Percentiles rank a stretch among this genome's conserved stretches.
Conservation (phyloP, 2,888 invertebrate genomes). For the Malthinus flaveolus region DNA sequence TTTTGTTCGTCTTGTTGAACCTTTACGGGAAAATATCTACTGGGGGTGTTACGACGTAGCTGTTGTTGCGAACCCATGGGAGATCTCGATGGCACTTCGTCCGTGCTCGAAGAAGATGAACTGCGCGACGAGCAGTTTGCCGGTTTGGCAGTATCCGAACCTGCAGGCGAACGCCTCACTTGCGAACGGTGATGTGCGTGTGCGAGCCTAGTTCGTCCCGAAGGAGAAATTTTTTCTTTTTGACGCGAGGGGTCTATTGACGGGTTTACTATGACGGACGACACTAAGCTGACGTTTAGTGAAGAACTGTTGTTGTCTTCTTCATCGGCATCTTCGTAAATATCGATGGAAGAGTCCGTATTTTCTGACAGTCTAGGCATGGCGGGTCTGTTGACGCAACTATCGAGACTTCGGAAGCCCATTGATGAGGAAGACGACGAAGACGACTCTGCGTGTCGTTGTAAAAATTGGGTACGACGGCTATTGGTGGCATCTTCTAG, state of each 20-base stretch:
- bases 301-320: conserved; percentile 58
- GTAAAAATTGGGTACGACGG: conserved; percentile 62
- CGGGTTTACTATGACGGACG: conserved; percentile 43
- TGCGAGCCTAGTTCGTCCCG: conserved; percentile 42
- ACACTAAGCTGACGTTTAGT: conserved; percentile 52
- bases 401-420: conserved; percentile 67
- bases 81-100: conserved; percentile 46
- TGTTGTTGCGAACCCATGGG: conserved; percentile 39
- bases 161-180: conserved; percentile 48
- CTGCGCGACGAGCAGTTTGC: conserved; percentile 40
- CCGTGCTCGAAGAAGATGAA: conserved; percentile 49
- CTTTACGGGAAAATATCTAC: conserved; percentile 31
- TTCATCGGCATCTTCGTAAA: conserved; percentile 56
- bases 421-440: conserved; percentile 62
- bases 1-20: conserved; percentile 45
- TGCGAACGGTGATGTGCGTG: conserved; percentile 41
- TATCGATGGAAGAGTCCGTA: conserved; percentile 56
- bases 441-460: conserved; percentile 58
- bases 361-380: conserved; percentile 59
- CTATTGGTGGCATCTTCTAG: conserved; percentile 59
- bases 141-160: conserved; percentile 49
- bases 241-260: conserved; percentile 46
- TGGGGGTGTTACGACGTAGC: conserved; percentile 37
- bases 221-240: conserved; percentile 49
- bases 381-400: conserved; percentile 53